Conservation (phyloP, 2,888 invertebrate genomes). For the Anoplius nigerrimus region DNA sequence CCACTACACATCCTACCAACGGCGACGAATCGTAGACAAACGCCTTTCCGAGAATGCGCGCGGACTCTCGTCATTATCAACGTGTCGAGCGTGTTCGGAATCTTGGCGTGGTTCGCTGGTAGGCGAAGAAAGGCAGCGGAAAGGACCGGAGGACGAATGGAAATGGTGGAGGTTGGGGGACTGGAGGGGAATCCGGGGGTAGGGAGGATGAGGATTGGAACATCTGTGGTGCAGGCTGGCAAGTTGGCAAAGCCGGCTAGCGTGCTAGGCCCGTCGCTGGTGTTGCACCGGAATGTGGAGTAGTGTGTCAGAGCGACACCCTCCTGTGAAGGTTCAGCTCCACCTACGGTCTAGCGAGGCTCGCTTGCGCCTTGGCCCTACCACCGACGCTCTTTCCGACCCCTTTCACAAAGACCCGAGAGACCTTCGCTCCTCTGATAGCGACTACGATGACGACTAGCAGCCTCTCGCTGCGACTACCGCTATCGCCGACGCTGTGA, state of each 20-base stretch:
- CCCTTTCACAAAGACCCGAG: constrained; percentile 48
- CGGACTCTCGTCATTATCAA: no score
- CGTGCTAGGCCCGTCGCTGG: constrained; percentile 39
- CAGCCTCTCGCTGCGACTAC: constrained; percentile 27
- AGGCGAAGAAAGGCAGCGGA: constrained; percentile 23
- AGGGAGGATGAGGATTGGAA: constrained; percentile 17
- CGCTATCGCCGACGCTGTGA: constrained; percentile 1
- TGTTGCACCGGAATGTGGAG: constrained; percentile 66
- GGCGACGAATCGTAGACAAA: no score
- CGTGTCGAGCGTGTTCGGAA: neutral
- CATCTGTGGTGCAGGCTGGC: constrained; percentile 16
- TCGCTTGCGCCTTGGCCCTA: constrained; percentile 37
- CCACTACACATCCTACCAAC: no score
- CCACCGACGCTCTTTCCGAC: constrained; percentile 37
- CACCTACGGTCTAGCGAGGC: constrained; percentile 2
- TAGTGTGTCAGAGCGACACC: constrained; percentile 70
- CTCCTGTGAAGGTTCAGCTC: constrained; percentile 55
- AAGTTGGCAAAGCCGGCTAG: neutral
- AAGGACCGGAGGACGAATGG: constrained; percentile 24
- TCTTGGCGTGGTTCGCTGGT: constrained; percentile 1
- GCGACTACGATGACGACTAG: constrained; percentile 31
- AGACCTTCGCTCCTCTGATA: constrained; percentile 25
- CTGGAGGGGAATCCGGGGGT: constrained; percentile 21
- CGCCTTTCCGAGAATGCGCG: no score
- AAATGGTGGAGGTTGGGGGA: constrained; percentile 27